phyloP scores from a whole-genome alignment of 2,888 invertebrate genomes.

The Philonicus albiceps region DNA sequence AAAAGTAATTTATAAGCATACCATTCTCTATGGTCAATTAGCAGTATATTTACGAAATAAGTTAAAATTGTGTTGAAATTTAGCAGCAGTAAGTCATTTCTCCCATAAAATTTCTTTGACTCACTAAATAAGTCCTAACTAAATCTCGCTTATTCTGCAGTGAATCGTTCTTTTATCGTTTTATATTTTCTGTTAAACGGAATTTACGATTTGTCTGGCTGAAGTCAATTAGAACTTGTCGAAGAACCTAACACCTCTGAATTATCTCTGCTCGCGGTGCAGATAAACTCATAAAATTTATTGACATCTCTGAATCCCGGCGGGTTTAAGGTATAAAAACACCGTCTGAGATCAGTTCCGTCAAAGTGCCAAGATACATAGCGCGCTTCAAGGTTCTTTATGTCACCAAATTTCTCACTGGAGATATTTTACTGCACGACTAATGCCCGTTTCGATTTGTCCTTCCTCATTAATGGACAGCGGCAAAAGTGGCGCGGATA shows the following conservation, averaged over 20 bases:
- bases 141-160: not conserved
- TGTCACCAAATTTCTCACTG: slow-evolving; percentile 30
- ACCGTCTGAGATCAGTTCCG: not conserved
- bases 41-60: not conserved
- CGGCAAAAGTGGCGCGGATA: not conserved
- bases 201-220: slow-evolving; percentile 38
- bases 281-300: slow-evolving; percentile 45
- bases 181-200: not conserved
- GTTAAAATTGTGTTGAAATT: not conserved
- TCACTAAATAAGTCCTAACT: not conserved
- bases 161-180: not conserved
- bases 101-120: not conserved
- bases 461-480: slow-evolving; percentile 30
- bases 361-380: not conserved
- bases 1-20: not conserved
- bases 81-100: not conserved
- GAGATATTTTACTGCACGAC: slow-evolving; percentile 29
- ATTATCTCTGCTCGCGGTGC: slow-evolving; percentile 25
- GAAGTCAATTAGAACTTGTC: slow-evolving; percentile 40
- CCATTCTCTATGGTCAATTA: not conserved
- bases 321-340: not conserved
- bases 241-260: slow-evolving; percentile 40
- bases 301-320: slow-evolving; percentile 36
- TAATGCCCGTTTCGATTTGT: slow-evolving; percentile 28
- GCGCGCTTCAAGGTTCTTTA: slow-evolving; percentile 7